These are phyloP conservation scores for Limnephilus rhombicus DNA, from an alignment of 2,888 invertebrate genomes.

Conservation along the genomic window DNA sequence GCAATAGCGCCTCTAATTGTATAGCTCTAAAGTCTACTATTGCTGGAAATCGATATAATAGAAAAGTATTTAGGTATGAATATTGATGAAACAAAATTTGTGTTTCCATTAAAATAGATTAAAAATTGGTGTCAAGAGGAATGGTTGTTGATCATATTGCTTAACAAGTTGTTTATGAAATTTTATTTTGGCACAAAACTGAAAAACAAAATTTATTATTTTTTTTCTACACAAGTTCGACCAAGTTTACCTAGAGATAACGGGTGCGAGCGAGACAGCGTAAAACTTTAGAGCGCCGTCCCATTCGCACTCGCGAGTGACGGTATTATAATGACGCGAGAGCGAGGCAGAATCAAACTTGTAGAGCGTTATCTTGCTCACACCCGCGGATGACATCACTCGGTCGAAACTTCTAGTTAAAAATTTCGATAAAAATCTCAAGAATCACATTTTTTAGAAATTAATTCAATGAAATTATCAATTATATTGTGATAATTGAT, in stretches of 20 bases:
- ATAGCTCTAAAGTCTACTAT: no score
- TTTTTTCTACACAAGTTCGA: background rate
- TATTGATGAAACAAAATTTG: background rate
- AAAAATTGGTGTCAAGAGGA: background rate
- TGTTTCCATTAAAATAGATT: background rate
- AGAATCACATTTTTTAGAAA: background rate
- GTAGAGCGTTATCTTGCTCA: slow-evolving; percentile 37
- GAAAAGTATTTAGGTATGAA: background rate
- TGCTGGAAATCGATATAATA: no score
- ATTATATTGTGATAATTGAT: background rate
- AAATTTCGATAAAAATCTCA: background rate
- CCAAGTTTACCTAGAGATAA: background rate
- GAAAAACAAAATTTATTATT: background rate
- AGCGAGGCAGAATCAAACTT: background rate
- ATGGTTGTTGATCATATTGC: background rate
- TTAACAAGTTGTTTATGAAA: background rate
- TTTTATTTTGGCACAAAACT: slow-evolving; percentile 31
- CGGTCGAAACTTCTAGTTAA: background rate
- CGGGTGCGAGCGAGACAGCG: background rate
- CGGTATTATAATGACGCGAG: background rate
- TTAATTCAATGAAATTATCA: background rate
- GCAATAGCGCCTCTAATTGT: no score
- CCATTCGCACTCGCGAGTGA: slow-evolving; percentile 30
- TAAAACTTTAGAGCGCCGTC: slow-evolving; percentile 24
- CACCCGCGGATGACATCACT: slow-evolving; percentile 50